Base-by-base conservation (phyloP, 2,113 vertebrate species). In the Sebastes fasciatus region DNA sequence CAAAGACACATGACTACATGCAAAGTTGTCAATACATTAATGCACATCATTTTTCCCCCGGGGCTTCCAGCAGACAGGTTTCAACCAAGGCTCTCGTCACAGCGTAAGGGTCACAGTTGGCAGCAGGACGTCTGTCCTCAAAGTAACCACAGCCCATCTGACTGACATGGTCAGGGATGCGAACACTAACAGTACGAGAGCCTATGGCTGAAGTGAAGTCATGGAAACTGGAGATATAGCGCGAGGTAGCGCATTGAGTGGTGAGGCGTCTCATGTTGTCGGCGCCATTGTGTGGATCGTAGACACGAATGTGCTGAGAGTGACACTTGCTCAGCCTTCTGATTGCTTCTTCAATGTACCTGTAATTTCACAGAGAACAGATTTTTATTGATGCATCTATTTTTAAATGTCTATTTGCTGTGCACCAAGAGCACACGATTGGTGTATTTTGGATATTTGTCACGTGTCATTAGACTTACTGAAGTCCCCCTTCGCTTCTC, bases 31-130 rank as follows among this genome's bases (percentile, higher is more conserved):
- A 34, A 4, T 63, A 4, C 8, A 42, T 75, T 43, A 9, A 8
- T 42, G 26, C 9, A n/a, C 26, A 5, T 62, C 23, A 14, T 77
- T 60, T 10, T 23, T 62, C 34, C 13, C 43, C 73, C n/a, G 46
- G 13, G 10, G n/a, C 23, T 54, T 51, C 93, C 70, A 95, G 92
- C 60, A 96, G 63, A 1, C 89, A 90, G 0, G 93, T 95, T 79
- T 94, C 86, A 84, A 94, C 79, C 61, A 95, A 91, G 80, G 93
- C 94, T 81, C 93, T 93, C 0, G 88, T 95, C 49, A 95, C 94
- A 0, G 88, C 86, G 0, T 95, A 95, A 0, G 95, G 95, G 81
- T 95, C 95, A 0, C 95, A 95, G 91, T 94, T 96, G 77, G 95
- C 94, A 0, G 95, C 87, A 0, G 95, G 94, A 40, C 94, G 86